Evolutionary conservation across 2,113 vertebrate species (phyloP), one percentile per base, ranked within the genome.

Genomic region (Cinclus mexicanus): DNA sequence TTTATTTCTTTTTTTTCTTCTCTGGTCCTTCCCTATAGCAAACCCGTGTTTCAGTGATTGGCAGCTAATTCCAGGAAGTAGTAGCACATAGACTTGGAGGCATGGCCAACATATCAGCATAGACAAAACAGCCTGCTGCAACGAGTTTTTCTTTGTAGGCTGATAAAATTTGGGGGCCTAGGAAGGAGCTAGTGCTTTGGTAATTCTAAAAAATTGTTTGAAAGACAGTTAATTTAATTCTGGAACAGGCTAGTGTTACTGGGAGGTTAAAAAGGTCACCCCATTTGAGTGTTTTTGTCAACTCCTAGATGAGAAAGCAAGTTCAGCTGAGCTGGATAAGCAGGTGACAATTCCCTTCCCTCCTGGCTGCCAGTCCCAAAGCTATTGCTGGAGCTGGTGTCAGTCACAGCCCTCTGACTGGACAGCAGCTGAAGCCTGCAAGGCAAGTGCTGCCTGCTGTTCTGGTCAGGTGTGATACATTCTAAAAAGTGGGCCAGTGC

Each of bases 341-440:
- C 47, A 65, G 69, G 25, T 23, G 10, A 33, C 12, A 7, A 17
- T 33, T 85, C 12, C 29, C 25, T 49, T 67, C 17, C 28, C 11
- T 31, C 24, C n/a, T 23, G 56, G 42, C 71, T 89, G 80, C n/a
- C 47, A n/a, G 39, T 21, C 10, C 1, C 42, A 55, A 76, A 10
- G 4, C 33, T 67, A 70, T 63, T 84, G 2, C 14, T 41, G 56
- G 47, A 82, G 50, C 47, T 55, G 29, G 11, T 70, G 79, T 24
- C 55, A 22, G 35, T 33, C 83, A 61, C 55, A 63, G 83, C 22
- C 11, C 55, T 77, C 52, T n/a, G 69, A n/a, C 80, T 29, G 33
- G 52, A 65, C 50, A 81, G 55, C 52, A 83, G 68, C 50, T 87
- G 94, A 83, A 94, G 76, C 80, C 93, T 95, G 56, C 29, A 81